phyloP scores from a whole-genome alignment of 1,140 invertebrate genomes.

The Drosophila elegans region DNA sequence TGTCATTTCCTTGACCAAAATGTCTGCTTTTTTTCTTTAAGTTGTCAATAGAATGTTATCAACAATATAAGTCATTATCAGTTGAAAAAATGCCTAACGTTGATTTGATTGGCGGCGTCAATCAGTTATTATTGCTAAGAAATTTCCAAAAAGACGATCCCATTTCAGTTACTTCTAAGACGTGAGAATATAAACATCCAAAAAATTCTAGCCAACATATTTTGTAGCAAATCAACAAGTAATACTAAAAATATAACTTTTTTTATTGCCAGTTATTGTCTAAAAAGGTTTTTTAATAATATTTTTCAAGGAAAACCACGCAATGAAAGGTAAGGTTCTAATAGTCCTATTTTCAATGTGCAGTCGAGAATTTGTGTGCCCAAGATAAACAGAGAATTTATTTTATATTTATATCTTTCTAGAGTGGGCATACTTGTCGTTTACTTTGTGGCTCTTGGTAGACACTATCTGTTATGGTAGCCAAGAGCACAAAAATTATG shows the following conservation, averaged over 20 bases:
- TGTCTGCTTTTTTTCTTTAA: background rate
- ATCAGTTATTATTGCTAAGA: constrained; percentile 11
- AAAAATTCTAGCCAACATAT: background rate
- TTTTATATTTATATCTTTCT: background rate
- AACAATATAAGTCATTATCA: constrained; percentile 37
- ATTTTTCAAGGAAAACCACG: background rate
- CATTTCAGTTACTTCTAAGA: constrained; percentile 20
- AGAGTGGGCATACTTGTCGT: background rate
- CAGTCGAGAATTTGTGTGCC: no score
- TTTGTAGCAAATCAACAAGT: no score
- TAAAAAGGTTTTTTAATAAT: no score
- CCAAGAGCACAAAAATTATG: background rate
- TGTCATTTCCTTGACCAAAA: constrained; percentile 29
- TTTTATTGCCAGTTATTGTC: no score
- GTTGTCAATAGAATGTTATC: constrained; percentile 16
- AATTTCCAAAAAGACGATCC: constrained; percentile 13
- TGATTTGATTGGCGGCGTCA: constrained; percentile 13
- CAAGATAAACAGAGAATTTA: background rate
- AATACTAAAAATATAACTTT: no score
- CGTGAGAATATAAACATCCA: background rate
- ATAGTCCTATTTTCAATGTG: no score
- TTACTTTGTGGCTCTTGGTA: constrained; percentile 3
- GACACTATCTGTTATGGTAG: background rate
- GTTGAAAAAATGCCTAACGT: constrained; percentile 1
- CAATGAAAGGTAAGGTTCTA: background rate